Evolutionary conservation across 2,113 vertebrate genomes (phyloP).

Genomic region (Girardinichthys multiradiatus): DNA sequence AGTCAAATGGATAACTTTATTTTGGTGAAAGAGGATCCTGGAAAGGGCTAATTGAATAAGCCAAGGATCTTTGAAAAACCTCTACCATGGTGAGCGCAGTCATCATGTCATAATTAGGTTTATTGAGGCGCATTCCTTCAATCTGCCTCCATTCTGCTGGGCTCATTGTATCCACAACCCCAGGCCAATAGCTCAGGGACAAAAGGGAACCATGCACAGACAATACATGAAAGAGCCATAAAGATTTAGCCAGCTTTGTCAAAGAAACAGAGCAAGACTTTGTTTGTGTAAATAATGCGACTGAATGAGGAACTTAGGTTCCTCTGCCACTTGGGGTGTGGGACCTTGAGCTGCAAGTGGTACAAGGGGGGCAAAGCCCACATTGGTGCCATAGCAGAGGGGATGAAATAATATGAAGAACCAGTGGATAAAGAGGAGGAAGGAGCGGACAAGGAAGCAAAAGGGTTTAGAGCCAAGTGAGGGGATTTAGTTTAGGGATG

Average conservation of each 20-base stretch:
- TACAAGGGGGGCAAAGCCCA: conserved; percentile 57
- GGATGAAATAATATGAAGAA: conserved; percentile 60
- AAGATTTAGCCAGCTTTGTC: conserved; percentile 99
- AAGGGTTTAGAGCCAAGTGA: background rate
- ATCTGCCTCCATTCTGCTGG: conserved; percentile 98
- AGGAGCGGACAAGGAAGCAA: conserved; percentile 24
- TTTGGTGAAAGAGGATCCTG: conserved; percentile 97
- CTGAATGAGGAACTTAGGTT: conserved; percentile 81
- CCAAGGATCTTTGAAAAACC: conserved; percentile 93
- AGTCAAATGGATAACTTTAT: conserved; percentile 99
- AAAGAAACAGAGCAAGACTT: conserved; percentile 97
- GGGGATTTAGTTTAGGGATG: too few relatives aligned
- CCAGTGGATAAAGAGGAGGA: conserved; percentile 1
- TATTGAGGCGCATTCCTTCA: conserved; percentile 99
- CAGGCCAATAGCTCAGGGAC: conserved; percentile 96
- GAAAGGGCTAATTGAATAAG: conserved; percentile 98
- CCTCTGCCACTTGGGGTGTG: conserved; percentile 88
- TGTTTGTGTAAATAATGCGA: conserved; percentile 98
- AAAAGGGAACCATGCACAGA: conserved; percentile 96
- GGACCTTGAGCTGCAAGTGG: conserved; percentile 49
- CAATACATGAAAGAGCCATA: conserved; percentile 94
- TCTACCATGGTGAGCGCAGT: conserved; percentile 99
- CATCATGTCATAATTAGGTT: conserved; percentile 99
- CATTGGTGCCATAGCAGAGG: conserved; percentile 74
- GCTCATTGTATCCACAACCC: conserved; percentile 91